phyloP scores from a whole-genome alignment of 1,140 invertebrate genomes.

The Papilio aristodemus region DNA sequence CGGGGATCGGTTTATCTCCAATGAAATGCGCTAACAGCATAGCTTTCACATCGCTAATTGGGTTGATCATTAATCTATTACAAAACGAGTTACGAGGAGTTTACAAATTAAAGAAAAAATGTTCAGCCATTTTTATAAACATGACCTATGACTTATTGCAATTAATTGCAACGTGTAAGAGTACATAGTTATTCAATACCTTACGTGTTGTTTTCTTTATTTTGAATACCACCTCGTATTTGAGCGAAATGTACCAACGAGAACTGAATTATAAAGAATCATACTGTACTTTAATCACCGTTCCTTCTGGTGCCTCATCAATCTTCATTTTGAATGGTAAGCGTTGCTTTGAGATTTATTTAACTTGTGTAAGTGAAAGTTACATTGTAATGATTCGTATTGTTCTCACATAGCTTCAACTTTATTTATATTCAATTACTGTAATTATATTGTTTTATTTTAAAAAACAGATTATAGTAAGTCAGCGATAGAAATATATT shows the following conservation, averaged over 20 bases:
- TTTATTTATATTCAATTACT: slow-evolving; percentile 14
- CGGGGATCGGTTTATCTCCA: background rate
- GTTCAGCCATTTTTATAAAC: slow-evolving; percentile 25
- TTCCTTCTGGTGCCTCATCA: slow-evolving; percentile 50
- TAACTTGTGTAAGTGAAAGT: slow-evolving; percentile 69
- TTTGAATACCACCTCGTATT: background rate
- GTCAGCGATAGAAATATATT: background rate
- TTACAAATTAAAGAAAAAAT: slow-evolving; percentile 26
- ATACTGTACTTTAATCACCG: slow-evolving; percentile 42
- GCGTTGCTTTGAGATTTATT: slow-evolving; percentile 67
- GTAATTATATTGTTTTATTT: slow-evolving; percentile 2
- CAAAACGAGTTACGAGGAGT: slow-evolving; percentile 26
- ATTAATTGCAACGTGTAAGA: slow-evolving; percentile 27
- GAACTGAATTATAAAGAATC: slow-evolving; percentile 8
- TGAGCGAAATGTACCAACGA: slow-evolving; percentile 7
- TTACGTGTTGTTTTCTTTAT: slow-evolving; percentile 8
- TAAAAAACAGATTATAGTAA: background rate
- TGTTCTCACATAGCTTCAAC: slow-evolving; percentile 5
- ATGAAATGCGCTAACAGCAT: slow-evolving; percentile 21
- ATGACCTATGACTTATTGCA: slow-evolving; percentile 27
- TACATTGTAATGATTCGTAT: slow-evolving; percentile 54
- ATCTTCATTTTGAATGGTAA: slow-evolving; percentile 72
- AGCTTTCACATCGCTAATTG: slow-evolving; percentile 27
- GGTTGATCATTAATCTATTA: slow-evolving; percentile 28
- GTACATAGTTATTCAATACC: slow-evolving; percentile 11